Evolutionary conservation across 2,888 invertebrate species (phyloP), one percentile per base, ranked within the genome.

Genomic region (Pharmacophagus antenor): DNA sequence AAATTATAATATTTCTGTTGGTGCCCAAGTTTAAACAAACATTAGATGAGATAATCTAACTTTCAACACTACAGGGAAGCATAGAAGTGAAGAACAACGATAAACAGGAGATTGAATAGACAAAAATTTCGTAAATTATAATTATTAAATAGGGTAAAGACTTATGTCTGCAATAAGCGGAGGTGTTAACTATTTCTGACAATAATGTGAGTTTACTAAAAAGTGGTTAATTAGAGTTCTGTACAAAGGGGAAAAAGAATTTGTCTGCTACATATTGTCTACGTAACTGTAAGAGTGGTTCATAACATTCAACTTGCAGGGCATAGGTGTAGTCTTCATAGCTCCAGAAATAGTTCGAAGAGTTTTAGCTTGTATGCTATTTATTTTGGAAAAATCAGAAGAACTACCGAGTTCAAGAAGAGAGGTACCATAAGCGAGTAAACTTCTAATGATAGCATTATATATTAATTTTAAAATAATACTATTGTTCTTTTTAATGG

Each of bases 141-240:
- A 37, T 10, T 4, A 37, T 4, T 37, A 37, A 37, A 37, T 12
- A 37, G 12, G 37, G 37, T 15, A 37, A 37, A 37, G 37, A 37
- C 37, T 37, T 37, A 37, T 37, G 4, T 37, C 37, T 25, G 4
- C 37, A 37, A 37, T 37, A 37, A 37, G 37, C 37, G 37, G 37
- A 37, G 37, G 37, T 37, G 37, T 37, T 37, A 37, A 37, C 37
- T 37, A 37, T 37, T 37, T 37, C 37, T 37, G 37, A 37, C 37
- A 37, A 37, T 37, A 37, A 37, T 37, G 4, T 37, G 23, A 25
- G 23, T 25, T 25, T 25, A 25, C 7, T 25, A 7, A 25, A 25
- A 25, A 25, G 23, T 25, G 37, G 37, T 7, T 37, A 12, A 37
- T 37, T 37, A 37, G 37, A 37, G 37, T 37, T 37, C 37, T 37